Evolutionary conservation across 1,140 invertebrate genomes (phyloP).

Genomic region (Hycleus cichorii): DNA sequence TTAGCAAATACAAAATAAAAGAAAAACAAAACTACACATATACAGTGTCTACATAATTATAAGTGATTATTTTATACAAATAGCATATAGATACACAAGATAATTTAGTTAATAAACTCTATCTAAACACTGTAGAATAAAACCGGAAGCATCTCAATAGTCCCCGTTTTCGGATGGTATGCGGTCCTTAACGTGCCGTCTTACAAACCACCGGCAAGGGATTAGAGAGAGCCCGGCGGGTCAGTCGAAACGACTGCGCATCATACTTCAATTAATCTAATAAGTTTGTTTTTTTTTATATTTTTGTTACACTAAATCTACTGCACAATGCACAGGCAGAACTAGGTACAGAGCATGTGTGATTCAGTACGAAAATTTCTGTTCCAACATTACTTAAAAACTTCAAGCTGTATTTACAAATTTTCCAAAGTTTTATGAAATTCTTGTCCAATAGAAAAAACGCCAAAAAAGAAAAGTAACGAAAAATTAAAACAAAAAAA

Average conservation of each 20-base stretch:
- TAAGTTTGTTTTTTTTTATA: constrained; percentile 12
- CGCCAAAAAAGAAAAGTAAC: no score
- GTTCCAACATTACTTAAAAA: neutral
- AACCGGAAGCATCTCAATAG: constrained; percentile 4
- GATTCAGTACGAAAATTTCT: constrained; percentile 26
- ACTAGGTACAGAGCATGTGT: constrained; percentile 31
- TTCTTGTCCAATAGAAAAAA: constrained; percentile 7
- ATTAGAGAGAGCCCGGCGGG: constrained; percentile 10
- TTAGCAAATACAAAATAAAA: constrained; percentile 36
- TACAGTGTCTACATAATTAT: constrained; percentile 39
- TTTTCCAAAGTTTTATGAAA: constrained; percentile 8
- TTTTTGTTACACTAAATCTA: constrained; percentile 7
- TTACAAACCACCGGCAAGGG: constrained; percentile 18
- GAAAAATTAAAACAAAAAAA: constrained; percentile 2
- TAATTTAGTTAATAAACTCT: constrained; percentile 40
- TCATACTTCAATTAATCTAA: constrained; percentile 31
- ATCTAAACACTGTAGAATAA: constrained; percentile 23
- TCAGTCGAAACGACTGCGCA: constrained; percentile 32
- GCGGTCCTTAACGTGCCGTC: constrained; percentile 39
- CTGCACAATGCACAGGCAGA: constrained; percentile 29
- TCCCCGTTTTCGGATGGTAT: constrained; percentile 11
- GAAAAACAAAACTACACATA: constrained; percentile 42
- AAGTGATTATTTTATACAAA: constrained; percentile 41
- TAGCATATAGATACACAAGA: constrained; percentile 41
- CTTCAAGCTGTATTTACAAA: constrained; percentile 27